These are phyloP conservation scores for Polietes domitor DNA, from an alignment of 2,888 invertebrate genomes.

Conservation along the genomic window DNA sequence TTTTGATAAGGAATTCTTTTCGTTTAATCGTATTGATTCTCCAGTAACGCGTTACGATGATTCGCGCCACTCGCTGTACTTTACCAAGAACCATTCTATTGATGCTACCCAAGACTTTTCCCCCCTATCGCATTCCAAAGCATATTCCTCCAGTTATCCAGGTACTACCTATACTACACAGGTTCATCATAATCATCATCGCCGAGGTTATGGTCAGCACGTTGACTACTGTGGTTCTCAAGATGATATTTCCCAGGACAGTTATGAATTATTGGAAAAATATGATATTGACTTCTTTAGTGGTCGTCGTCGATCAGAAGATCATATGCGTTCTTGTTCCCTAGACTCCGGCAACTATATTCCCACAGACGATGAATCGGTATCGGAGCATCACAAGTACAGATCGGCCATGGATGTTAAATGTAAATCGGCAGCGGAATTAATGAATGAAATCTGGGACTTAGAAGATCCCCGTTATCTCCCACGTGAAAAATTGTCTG, in stretches of 20 bases:
- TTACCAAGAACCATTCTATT: slow-evolving; percentile 84
- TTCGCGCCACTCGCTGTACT: slow-evolving; percentile 84
- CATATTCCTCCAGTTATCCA: slow-evolving; percentile 93
- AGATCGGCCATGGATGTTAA: slow-evolving; percentile 84
- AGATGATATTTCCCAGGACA: slow-evolving; percentile 93
- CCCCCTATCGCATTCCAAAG: slow-evolving; percentile 85
- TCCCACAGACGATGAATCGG: slow-evolving; percentile 87
- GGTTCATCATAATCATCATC: slow-evolving; percentile 75
- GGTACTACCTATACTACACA: slow-evolving; percentile 87
- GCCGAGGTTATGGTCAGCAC: slow-evolving; percentile 83
- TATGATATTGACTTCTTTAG: slow-evolving; percentile 82
- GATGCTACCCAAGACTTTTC: slow-evolving; percentile 86
- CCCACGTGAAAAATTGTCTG: slow-evolving; percentile 87
- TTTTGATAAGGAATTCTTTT: slow-evolving; percentile 80
- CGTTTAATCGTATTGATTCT: slow-evolving; percentile 84
- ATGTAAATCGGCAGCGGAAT: slow-evolving; percentile 86
- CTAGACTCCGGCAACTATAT: slow-evolving; percentile 89
- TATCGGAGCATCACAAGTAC: slow-evolving; percentile 83
- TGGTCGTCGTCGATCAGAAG: slow-evolving; percentile 79
- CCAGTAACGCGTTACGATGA: slow-evolving; percentile 89
- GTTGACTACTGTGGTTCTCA: slow-evolving; percentile 85
- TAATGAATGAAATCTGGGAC: slow-evolving; percentile 89
- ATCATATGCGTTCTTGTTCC: slow-evolving; percentile 86
- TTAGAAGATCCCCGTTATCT: slow-evolving; percentile 89
- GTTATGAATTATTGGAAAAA: slow-evolving; percentile 91